These are phyloP conservation scores for Centropyge bicolor DNA, from an alignment of 2,797 vertebrate genomes.

Conservation along the genomic window DNA sequence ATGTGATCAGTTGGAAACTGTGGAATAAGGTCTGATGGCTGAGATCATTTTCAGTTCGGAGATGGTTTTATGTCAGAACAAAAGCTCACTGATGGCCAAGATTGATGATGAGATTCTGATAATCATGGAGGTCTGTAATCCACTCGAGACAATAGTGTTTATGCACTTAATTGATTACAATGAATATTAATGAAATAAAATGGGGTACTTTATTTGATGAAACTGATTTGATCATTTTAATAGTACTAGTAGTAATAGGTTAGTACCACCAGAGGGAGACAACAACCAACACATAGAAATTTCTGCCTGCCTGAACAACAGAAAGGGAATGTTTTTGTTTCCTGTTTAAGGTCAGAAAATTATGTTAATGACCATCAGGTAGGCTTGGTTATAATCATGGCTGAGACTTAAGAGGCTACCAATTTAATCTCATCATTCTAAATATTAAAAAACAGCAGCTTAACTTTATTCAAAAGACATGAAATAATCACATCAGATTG, in stretches of 20 bases:
- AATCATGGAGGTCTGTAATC: not conserved
- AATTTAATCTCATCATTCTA: not conserved
- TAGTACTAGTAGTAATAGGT: not conserved
- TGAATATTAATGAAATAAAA: not conserved
- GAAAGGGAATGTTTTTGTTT: not conserved
- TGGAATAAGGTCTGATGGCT: not conserved
- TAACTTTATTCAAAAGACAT: not conserved
- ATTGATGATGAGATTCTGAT: not conserved
- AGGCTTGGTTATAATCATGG: not conserved
- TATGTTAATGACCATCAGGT: not conserved
- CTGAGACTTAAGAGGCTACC: not conserved
- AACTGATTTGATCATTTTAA: not conserved
- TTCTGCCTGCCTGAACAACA: not conserved
- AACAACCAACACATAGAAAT: constrained; percentile 5
- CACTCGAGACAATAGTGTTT: not conserved
- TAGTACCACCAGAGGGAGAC: constrained; percentile 53
- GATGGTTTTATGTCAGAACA: not conserved
- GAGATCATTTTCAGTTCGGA: not conserved
- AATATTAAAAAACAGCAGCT: not conserved
- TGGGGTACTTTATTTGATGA: not conserved
- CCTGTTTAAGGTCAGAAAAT: not conserved
- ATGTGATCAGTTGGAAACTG: not conserved
- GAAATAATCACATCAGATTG: not conserved
- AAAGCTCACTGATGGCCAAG: not conserved
- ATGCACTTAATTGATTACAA: not conserved